Evolutionary conservation across 1,140 invertebrate species (phyloP), one percentile per base, ranked within the genome.

Genomic region (Bombus sylvicola): DNA sequence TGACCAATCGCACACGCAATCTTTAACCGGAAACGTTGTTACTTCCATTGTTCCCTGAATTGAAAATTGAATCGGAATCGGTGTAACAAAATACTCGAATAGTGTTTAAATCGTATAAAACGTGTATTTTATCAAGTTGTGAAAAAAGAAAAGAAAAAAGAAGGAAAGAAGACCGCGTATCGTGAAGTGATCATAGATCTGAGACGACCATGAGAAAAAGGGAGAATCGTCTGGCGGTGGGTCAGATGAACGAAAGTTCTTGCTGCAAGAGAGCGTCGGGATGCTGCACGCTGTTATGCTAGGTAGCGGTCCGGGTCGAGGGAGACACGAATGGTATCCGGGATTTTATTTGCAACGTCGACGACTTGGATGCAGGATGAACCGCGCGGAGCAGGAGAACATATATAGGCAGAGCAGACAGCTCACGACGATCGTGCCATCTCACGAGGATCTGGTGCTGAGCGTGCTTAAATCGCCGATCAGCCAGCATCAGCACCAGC

Each of bases 341-440:
- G 88, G 90, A 81, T 92, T 90, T 89, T 89, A 92, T 81, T 85
- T 88, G 39, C 90, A 91, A 88, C 86, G 91, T 88, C 82, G 91
- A 90, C 88, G 89, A 85, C 85, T 86, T 62, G 89, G 91, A 71
- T 91, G 93, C 93, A 95, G 94, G 80, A 97, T 96, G 96, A 97
- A 96, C 93, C 95, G 96, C 39, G 96, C 95, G 71, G 96, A 96
- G 92, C 96, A 97, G 92, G 96, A 96, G 87, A 96, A 95, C 78
- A 92, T 97, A 68, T 96, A 96, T 88, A 93, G 96, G 76, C 96
- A 96, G 91, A 96, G 96, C 79, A 95, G 96, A 43, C 96, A 96
- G 90, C 93, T 96, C n/a, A 95, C 95, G 72, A 91, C 91, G 69
- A 93, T 92, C 80, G 92, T 93, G 34, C 91, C 92, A 1, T 90